A percentile compares a stretch with the other conserved stretches of the same genome.
Evolutionary conservation across 2,797 vertebrate genomes (phyloP).

Genomic region (Rhinella marina): DNA sequence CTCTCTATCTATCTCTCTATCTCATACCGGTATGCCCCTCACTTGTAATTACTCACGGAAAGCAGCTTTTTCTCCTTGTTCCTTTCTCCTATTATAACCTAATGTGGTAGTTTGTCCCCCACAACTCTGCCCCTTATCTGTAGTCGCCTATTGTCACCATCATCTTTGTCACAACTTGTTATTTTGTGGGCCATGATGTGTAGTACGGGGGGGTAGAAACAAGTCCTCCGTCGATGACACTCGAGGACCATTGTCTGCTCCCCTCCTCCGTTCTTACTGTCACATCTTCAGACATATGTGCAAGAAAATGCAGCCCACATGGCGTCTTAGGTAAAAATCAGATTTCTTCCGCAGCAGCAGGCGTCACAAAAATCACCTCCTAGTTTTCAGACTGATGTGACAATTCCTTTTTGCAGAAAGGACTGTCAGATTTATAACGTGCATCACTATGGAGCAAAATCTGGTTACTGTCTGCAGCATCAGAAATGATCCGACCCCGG

Average conservation of each 20-base stretch:
- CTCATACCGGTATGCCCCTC: too few relatives aligned
- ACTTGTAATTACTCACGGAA: too few relatives aligned
- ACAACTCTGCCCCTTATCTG: too few relatives aligned
- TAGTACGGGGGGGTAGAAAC: neutral
- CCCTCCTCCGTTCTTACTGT: conserved; percentile 8
- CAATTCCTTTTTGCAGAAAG: conserved; percentile 9
- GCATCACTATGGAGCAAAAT: conserved; percentile 1
- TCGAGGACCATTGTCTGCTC: neutral
- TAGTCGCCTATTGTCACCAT: neutral
- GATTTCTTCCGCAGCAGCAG: conserved; percentile 3
- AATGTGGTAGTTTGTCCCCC: neutral
- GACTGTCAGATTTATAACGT: conserved; percentile 6
- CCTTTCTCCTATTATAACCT: neutral
- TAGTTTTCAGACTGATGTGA: conserved; percentile 5
- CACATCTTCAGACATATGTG: neutral
- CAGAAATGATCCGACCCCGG: neutral
- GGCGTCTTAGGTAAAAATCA: neutral
- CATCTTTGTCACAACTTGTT: neutral
- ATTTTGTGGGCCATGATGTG: neutral
- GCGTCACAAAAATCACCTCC: neutral
- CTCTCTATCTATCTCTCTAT: too few relatives aligned
- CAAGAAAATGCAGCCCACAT: conserved; percentile 3
- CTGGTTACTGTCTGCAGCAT: conserved; percentile 20
- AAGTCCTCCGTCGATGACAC: neutral
- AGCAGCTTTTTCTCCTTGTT: neutral